phyloP scores from a whole-genome alignment of 2,888 invertebrate species.

The Eupithecia dodoneata region DNA sequence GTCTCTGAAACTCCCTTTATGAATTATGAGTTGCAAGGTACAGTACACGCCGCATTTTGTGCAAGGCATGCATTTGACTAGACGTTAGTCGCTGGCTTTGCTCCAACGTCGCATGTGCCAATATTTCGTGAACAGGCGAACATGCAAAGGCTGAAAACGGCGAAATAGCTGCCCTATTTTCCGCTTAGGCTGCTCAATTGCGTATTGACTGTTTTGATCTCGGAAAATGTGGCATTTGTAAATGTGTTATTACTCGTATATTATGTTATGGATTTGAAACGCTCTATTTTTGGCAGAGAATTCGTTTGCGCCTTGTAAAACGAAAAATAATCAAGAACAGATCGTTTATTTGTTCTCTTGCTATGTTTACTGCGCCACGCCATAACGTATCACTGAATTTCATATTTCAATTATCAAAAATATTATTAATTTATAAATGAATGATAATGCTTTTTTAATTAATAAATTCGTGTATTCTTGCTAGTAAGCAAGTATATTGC shows the following conservation, averaged over 20 bases:
- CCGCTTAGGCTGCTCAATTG: conserved; percentile 7
- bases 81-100: conserved; percentile 31
- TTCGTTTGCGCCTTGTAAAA: background rate
- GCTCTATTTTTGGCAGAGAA: background rate
- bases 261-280: background rate
- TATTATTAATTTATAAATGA: too few species aligned
- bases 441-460: too few species aligned
- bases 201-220: conserved; percentile 2
- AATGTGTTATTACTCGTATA: background rate
- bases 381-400: too few species aligned
- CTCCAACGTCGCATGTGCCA: conserved; percentile 30
- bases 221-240: background rate
- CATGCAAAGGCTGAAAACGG: conserved; percentile 30
- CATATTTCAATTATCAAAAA: too few species aligned
- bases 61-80: conserved; percentile 34
- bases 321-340: background rate
- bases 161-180: conserved; percentile 27
- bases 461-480: too few species aligned
- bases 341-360: background rate
- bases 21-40: conserved; percentile 18
- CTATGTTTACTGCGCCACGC: too few species aligned
- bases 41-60: background rate
- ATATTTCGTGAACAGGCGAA: conserved; percentile 31
- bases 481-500: too few species aligned
- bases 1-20: conserved; percentile 11